Percentiles rank a stretch among this genome's conserved stretches.
Conservation (phyloP, 2,888 invertebrate genomes). For the Sicus ferrugineus region DNA sequence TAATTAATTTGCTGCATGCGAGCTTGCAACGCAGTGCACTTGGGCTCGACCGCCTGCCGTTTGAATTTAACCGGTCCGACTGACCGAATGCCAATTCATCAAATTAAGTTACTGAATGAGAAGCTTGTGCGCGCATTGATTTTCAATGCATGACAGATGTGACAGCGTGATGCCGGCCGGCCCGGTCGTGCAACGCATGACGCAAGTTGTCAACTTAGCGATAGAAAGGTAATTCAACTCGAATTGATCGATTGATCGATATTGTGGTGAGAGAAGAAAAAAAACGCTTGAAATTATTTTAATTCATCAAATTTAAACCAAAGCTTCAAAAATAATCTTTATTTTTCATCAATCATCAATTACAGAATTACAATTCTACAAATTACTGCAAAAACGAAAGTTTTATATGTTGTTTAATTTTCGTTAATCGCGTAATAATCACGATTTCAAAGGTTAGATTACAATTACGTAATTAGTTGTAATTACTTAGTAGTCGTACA, state of each 20-base stretch:
- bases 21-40: background rate
- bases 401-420: too few species aligned
- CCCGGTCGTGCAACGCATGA: conserved; percentile 37
- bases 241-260: conserved; percentile 56
- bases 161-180: conserved; percentile 37
- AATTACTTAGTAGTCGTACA: too few species aligned
- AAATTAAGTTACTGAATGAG: conserved; percentile 57
- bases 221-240: conserved; percentile 53
- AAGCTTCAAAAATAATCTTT: too few species aligned
- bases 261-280: conserved; percentile 54
- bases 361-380: too few species aligned
- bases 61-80: conserved; percentile 37
- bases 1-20: conserved; percentile 17
- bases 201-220: too few species aligned
- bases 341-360: too few species aligned
- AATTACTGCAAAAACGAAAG: too few species aligned
- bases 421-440: too few species aligned
- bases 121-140: conserved; percentile 53
- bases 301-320: too few species aligned
- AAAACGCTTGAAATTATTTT: too few species aligned
- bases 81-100: conserved; percentile 54
- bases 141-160: conserved; percentile 12
- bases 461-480: too few species aligned
- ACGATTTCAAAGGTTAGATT: too few species aligned
- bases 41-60: conserved; percentile 13